These are phyloP conservation scores for Silurus lanzhouensis DNA, from an alignment of 2,797 vertebrate genomes.

Conservation along the genomic window DNA sequence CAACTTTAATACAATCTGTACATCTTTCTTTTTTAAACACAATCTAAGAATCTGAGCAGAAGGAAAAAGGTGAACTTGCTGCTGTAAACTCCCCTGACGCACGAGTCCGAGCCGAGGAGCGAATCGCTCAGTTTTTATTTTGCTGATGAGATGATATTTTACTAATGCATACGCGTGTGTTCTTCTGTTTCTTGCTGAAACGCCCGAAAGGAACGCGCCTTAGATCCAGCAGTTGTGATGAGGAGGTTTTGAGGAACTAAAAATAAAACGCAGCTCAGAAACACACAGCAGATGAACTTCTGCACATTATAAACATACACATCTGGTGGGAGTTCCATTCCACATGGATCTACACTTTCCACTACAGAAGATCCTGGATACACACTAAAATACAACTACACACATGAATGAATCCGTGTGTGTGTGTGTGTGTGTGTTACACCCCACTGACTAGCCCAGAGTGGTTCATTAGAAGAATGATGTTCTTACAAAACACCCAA, in stretches of 20 bases:
- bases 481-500: neutral
- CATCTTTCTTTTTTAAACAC: neutral
- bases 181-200: slow-evolving; percentile 7
- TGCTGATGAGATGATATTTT: slow-evolving; percentile 18
- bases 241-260: neutral
- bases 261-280: neutral
- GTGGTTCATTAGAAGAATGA: neutral
- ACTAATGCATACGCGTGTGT: neutral
- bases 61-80: slow-evolving; percentile 13
- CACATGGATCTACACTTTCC: neutral
- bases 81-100: neutral
- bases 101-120: neutral
- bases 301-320: neutral
- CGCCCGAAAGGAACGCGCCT: neutral
- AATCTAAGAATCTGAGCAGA: neutral
- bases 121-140: neutral
- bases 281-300: neutral
- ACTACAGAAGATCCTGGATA: neutral
- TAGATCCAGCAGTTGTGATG: neutral
- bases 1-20: neutral
- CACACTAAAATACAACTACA: neutral
- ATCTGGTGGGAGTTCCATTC: too few species aligned
- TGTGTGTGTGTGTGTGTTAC: slow-evolving; percentile 7
- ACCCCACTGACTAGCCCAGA: neutral
- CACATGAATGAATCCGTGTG: neutral